Evolutionary conservation across 2,888 invertebrate species (phyloP), one percentile per base, ranked within the genome.

Genomic region (Dioctria rufipes): DNA sequence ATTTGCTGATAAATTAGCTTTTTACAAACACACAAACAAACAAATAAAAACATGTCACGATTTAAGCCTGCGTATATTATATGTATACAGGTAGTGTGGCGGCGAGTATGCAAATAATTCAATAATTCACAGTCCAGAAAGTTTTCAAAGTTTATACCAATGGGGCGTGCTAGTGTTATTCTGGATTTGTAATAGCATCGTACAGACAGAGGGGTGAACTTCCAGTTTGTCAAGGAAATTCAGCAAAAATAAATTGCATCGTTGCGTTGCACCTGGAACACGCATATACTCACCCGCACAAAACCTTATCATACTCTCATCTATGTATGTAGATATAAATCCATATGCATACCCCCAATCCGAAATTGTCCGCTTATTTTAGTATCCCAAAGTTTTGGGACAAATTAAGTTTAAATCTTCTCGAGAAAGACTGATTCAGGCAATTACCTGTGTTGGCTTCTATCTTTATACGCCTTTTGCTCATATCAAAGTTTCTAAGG

Each of bases 1-100:
- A 80, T 82, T 82, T 82, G 82, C 73, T 80, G 80, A 82, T 82
- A 82, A 82, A 82, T 82, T 82, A 82, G 69, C 78, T 73, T 82
- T 78, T 78, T 78, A 78, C 66, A 67, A 66, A 78, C 40, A 25
- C 25, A 78, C 78, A 67, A 66, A 78, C 51, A n/a, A n/a, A 78
- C 78, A 66, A 66, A 78, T 66, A 78, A 66, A 78, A 65, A 51
- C 66, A 78, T 66, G 66, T 78, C 66, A 78, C 78, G 66, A 25
- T 25, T 25, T 25, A 25, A 2, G 25, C 25, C 25, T 25, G 25
- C 2, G 25, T 25, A 25, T 25, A 25, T n/a, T n/a, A n/a, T n/a
- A n/a, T n/a, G n/a, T n/a, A n/a, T n/a, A n/a, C n/a, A n/a, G n/a
- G n/a, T 25, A 25, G 78, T 66, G 66, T 66, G 54, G 13, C 69